phyloP scores from a whole-genome alignment of 2,113 vertebrate genomes.

The Xiphorhynchus elegans region DNA sequence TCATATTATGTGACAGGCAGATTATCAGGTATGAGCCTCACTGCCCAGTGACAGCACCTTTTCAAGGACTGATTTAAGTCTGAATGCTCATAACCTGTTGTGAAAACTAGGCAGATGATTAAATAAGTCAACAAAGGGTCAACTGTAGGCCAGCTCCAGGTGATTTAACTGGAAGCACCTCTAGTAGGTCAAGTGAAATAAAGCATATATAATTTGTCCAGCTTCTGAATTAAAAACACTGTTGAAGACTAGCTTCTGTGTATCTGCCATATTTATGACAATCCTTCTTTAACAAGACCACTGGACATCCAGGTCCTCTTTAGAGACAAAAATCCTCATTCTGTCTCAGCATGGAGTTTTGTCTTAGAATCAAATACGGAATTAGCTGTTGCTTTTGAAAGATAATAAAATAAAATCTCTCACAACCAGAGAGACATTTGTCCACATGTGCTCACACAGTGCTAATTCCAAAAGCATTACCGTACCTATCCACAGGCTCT shows the following conservation, averaged over 20 bases:
- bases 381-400: background rate
- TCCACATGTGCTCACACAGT: accelerated
- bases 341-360: background rate
- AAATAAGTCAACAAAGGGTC: constrained; percentile 54
- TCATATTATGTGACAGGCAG: constrained; percentile 53
- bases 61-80: constrained; percentile 27
- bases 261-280: background rate
- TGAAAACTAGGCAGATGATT: constrained; percentile 18
- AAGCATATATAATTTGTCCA: constrained; percentile 7
- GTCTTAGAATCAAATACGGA: background rate
- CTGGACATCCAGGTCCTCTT: background rate
- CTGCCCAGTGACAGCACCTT: constrained; percentile 20
- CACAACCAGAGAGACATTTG: background rate
- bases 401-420: background rate
- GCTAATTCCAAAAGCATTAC: background rate
- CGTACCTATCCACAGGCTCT: background rate
- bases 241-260: background rate
- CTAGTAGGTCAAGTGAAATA: constrained; percentile 30
- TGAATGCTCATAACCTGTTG: constrained; percentile 38
- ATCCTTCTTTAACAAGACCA: background rate
- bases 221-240: background rate
- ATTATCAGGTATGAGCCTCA: constrained; percentile 27
- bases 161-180: constrained; percentile 4
- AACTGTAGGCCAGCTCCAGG: constrained; percentile 45
- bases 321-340: background rate